Conservation (phyloP, 2,113 vertebrate genomes). For the Rhineura floridana region DNA sequence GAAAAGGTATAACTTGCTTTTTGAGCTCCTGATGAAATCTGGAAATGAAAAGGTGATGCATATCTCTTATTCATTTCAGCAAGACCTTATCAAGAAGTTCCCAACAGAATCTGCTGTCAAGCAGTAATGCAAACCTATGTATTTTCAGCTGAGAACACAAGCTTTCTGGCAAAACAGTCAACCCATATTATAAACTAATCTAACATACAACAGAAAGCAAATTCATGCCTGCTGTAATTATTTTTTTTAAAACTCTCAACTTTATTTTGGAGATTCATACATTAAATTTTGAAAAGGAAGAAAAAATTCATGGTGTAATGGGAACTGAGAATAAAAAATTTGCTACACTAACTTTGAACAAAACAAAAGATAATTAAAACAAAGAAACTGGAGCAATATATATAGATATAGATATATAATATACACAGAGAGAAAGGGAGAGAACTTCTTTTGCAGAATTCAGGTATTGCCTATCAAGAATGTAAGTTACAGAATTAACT, state of each 20-base stretch:
- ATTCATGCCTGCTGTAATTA: constrained; percentile 54
- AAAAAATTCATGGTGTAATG: constrained; percentile 38
- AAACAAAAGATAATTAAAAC: constrained; percentile 51
- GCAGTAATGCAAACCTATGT: constrained; percentile 50
- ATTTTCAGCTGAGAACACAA: constrained; percentile 30
- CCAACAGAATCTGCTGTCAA: neutral
- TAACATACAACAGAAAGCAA: constrained; percentile 37
- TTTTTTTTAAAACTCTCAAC: constrained; percentile 46
- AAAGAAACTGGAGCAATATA: constrained; percentile 37
- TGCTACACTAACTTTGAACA: constrained; percentile 48
- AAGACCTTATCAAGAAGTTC: neutral
- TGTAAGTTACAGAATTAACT: constrained; percentile 52
- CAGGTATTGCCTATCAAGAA: constrained; percentile 59
- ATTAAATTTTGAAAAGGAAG: constrained; percentile 31
- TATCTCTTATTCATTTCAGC: neutral
- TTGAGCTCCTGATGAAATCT: neutral
- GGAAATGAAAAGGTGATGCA: neutral
- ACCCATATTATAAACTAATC: constrained; percentile 60
- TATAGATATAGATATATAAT: constrained; percentile 4
- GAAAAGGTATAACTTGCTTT: neutral
- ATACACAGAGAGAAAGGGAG: constrained; percentile 5
- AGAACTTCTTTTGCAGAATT: constrained; percentile 64
- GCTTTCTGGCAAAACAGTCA: constrained; percentile 49
- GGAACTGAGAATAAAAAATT: constrained; percentile 36
- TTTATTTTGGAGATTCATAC: constrained; percentile 45